Evolutionary conservation across 2,888 invertebrate species (phyloP).

Genomic region (Iphiclides podalirius): DNA sequence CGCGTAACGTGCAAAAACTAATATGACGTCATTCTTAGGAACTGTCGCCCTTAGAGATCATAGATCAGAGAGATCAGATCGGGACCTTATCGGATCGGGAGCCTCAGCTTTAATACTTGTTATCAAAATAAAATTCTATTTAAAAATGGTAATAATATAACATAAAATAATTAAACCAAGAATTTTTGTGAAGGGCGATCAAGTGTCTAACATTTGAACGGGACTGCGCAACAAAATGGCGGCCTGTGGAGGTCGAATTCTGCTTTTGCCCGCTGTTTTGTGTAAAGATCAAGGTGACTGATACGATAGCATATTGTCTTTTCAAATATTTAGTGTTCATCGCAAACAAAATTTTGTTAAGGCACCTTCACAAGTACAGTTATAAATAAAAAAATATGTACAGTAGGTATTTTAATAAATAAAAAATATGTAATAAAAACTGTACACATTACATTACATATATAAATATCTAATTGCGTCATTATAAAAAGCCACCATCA

Average conservation of each 20-base stretch:
- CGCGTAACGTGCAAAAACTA: no score
- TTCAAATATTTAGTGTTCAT: background rate
- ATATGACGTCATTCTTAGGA: no score
- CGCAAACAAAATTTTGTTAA: background rate
- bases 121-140: no score
- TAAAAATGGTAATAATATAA: no score
- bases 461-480: background rate
- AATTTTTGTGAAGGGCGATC: slow-evolving; percentile 22
- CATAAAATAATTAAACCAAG: background rate
- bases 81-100: no score
- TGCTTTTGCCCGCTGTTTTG: slow-evolving; percentile 39
- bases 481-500: background rate
- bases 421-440: no score
- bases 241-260: slow-evolving; percentile 45
- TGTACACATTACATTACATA: no score
- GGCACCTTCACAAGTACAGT: background rate
- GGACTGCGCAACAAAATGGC: slow-evolving; percentile 33
- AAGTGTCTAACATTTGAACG: slow-evolving; percentile 21
- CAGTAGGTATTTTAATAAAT: no score
- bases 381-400: background rate
- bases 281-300: slow-evolving; percentile 64
- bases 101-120: no score
- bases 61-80: no score
- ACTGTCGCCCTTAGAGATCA: no score
- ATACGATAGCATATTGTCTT: slow-evolving; percentile 41